phyloP scores from a whole-genome alignment of 2,797 vertebrate species.

The Lagocephalus sceleratus region DNA sequence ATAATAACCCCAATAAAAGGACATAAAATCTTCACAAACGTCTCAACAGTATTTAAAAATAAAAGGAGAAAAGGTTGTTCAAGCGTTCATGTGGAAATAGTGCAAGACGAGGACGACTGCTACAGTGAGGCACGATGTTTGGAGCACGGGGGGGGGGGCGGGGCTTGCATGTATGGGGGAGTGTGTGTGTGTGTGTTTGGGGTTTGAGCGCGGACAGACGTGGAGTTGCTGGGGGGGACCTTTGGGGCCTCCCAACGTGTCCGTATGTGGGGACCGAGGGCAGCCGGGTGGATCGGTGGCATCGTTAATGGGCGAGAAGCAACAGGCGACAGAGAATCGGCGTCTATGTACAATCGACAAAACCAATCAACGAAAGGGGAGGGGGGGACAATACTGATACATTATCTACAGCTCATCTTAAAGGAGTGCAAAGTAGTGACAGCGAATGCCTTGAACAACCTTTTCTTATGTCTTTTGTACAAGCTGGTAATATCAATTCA shows the following conservation, averaged over 20 bases:
- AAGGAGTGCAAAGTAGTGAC: conserved; percentile 90
- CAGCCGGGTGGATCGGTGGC: conserved; percentile 59
- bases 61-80: conserved; percentile 89
- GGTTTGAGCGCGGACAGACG: conserved; percentile 40
- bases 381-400: conserved; percentile 35
- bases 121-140: conserved; percentile 86
- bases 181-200: conserved; percentile 6
- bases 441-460: conserved; percentile 90
- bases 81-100: conserved; percentile 89
- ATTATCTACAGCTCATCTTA: conserved; percentile 52
- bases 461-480: conserved; percentile 83
- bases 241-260: conserved; percentile 34
- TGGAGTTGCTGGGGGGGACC: conserved; percentile 38
- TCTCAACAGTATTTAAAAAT: conserved; percentile 88
- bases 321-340: conserved; percentile 53
- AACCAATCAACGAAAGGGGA: conserved; percentile 15
- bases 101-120: conserved; percentile 89
- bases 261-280: conserved; percentile 48
- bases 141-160: conserved; percentile 1
- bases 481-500: conserved; percentile 88
- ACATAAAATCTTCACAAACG: conserved; percentile 91
- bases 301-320: conserved; percentile 58
- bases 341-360: conserved; percentile 67
- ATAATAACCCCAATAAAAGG: conserved; percentile 49
- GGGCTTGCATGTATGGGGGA: neutral